Base-by-base conservation (phyloP, 2,113 vertebrate genomes). In the Plestiodon gilberti region DNA sequence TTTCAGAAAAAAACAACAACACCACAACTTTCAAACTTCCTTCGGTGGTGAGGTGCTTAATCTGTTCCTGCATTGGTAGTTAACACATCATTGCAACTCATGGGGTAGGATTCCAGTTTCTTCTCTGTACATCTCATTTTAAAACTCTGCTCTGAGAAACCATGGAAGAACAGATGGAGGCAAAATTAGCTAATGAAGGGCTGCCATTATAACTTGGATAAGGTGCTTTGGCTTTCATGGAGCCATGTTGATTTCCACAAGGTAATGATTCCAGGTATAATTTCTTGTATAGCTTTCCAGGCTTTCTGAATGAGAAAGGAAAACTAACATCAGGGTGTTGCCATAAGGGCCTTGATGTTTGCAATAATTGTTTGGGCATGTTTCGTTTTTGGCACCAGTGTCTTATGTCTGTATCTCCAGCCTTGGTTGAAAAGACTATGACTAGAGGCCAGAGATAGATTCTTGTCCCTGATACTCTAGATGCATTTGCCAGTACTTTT, bases 271-370 rank as follows among this genome's bases (percentile, higher is more conserved):
- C 88, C 59, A 71, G 78, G 82, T 86, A 43, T 83, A 88, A 85
- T 87, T 70, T 69, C 1, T 91, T 86, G 80, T 74, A 91, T 91
- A 89, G 78, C 85, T 81, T 71, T 87, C 78, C 78, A 81, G n/a
- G 6, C 91, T 90, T 90, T 90, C 84, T 94, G 64, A 43, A 70
- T 89, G 93, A 85, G 67, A 94, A 88, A 48, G 38, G 43, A 94
- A 88, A 40, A 38, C 90, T 92, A 83, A 90, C 70, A 64, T 77
- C 69, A 76, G 75, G 17, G 7, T 23, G 69, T 67, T 25, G 48
- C 35, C 84, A 80, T 65, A 82, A 89, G 87, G 48, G 17, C 10
- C 52, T 70, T 73, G 33, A 73, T 57, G 64, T 57, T 40, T 40
- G n/a, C 20, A 33, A 69, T 78, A 78, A 69, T 78, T 78, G 76